Evolutionary conservation across 2,797 vertebrate genomes (phyloP), one percentile per base, ranked within the genome.

Genomic region (Philypnodon macrostomus): DNA sequence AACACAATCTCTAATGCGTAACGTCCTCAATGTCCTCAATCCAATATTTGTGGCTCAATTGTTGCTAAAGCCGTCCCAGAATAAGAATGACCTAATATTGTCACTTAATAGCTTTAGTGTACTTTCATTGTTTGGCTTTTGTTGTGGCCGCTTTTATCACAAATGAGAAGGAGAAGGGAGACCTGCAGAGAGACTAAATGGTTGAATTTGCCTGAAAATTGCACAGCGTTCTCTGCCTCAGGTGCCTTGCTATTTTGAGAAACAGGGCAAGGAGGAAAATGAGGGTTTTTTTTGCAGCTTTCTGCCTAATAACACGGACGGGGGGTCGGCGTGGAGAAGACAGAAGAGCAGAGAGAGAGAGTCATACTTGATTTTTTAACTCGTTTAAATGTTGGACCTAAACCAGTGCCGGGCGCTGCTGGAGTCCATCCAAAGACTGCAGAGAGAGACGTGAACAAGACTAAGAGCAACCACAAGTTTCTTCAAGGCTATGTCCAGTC

Each of bases 251-350:
- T 44, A 44, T 44, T 44, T 30, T 44, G 15, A 44, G 41, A 44
- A 44, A 30, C 50, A 52, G 31, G 46, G 38, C 39, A 57, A 45
- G 30, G 47, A 23, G 47, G 26, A 18, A 44, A 41, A 46, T 26
- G 17, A 31, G 49, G 47, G 17, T 7, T 42, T 42, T 17, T 32
- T 19, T 33, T 34, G 45, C n/a, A n/a, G n/a, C 12, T 31, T 19
- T 13, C 46, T 45, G 56, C 17, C 27, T 33, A 40, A 40, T 26
- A 40, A 21, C 41, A 18, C 26, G 24, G 18, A 30, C 41, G 24
- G 23, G 13, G 32, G 6, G 23, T 26, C 13, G 38, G 6, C 2
- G 3, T 15, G 23, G n/a, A 10, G 38, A 42, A 9, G 10, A 29
- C 1, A 11, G 27, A 8, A 10, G 2, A 14, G 13, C n/a, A 33